Conservation (phyloP, 1,140 invertebrate species). For the Cydia splendana region DNA sequence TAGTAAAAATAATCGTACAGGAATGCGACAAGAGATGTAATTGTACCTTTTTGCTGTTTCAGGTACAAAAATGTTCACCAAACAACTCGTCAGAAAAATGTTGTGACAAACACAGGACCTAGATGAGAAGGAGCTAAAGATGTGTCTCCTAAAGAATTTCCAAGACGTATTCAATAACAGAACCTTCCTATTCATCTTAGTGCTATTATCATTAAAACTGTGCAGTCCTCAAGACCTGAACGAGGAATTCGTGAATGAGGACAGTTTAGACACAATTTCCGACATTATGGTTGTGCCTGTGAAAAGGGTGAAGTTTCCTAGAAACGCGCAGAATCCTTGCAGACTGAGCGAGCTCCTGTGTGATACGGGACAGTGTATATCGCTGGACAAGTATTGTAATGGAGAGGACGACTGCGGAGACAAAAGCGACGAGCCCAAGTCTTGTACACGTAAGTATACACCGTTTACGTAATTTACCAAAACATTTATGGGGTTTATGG, state of each 20-base stretch:
- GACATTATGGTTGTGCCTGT: slow-evolving; percentile 52
- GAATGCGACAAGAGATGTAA: background rate
- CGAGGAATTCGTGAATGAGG: slow-evolving; percentile 67
- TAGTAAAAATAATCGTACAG: background rate
- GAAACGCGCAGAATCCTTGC: slow-evolving; percentile 76
- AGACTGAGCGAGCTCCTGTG: slow-evolving; percentile 89
- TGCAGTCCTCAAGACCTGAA: slow-evolving; percentile 71
- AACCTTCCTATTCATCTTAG: slow-evolving; percentile 71
- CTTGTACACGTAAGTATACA: slow-evolving; percentile 87
- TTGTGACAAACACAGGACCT: slow-evolving; percentile 55
- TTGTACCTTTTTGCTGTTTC: slow-evolving; percentile 41
- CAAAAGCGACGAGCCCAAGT: slow-evolving; percentile 87
- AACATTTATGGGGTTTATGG: slow-evolving; percentile 25
- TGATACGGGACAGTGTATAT: slow-evolving; percentile 86
- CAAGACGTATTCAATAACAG: slow-evolving; percentile 60
- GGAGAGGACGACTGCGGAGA: slow-evolving; percentile 89
- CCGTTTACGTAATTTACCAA: slow-evolving; percentile 29
- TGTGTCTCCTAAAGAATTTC: slow-evolving; percentile 63
- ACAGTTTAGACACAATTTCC: slow-evolving; percentile 53
- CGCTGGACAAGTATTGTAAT: slow-evolving; percentile 88
- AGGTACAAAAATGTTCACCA: slow-evolving; percentile 39
- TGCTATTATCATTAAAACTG: slow-evolving; percentile 67
- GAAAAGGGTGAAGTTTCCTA: slow-evolving; percentile 56
- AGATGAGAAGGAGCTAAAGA: slow-evolving; percentile 48
- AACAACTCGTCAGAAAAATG: slow-evolving; percentile 44